These are phyloP conservation scores for Hermodice carunculata DNA, from an alignment of 2,888 invertebrate genomes.

Conservation along the genomic window DNA sequence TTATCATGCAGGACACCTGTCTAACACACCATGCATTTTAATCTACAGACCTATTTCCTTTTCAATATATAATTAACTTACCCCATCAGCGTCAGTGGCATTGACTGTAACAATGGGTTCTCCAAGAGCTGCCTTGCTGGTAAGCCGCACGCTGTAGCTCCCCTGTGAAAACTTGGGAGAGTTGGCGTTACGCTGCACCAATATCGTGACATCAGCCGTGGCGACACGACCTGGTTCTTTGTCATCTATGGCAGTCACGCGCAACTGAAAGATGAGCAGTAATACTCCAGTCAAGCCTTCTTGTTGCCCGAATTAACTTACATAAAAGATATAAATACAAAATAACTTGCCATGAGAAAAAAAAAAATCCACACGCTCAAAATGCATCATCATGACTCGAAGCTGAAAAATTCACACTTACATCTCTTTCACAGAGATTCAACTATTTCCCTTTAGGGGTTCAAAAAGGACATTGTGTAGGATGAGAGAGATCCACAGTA, in stretches of 20 bases:
- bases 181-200: constrained; percentile 56
- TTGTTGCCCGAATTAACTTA: no score
- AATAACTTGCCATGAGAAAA: no score
- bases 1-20: neutral
- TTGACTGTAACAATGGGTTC: constrained; percentile 47
- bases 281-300: no score
- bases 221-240: constrained; percentile 46
- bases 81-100: constrained; percentile 55
- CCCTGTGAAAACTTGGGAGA: constrained; percentile 47
- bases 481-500: no score
- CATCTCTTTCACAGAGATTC: no score
- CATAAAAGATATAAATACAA: no score
- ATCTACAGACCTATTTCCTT: neutral
- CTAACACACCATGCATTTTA: neutral
- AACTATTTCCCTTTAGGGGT: no score
- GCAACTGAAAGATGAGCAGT: no score
- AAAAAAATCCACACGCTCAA: no score
- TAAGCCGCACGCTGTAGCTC: constrained; percentile 39
- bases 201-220: constrained; percentile 56
- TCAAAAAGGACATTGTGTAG: no score
- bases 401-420: no score
- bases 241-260: constrained; percentile 49
- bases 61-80: constrained; percentile 33
- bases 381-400: no score
- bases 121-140: constrained; percentile 45